Base-by-base conservation (phyloP, 2,888 invertebrate genomes). In the Eupithecia subumbrata region DNA sequence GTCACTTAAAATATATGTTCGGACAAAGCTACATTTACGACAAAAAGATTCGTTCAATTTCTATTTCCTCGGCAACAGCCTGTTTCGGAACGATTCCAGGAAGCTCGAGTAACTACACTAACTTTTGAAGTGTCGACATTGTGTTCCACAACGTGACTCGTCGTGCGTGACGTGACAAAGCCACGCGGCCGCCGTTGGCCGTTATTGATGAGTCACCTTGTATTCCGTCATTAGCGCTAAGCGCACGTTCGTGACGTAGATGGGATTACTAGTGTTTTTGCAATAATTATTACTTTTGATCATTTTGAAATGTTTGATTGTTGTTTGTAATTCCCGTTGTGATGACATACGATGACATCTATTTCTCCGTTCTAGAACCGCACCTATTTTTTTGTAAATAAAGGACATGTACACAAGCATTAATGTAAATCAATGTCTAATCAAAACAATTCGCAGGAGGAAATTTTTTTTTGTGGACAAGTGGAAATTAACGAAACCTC, bases 191-290 rank as follows among this genome's bases (percentile, higher is more conserved):
- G 18, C n/a, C 52, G 52, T 52, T 52, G 25, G 22, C 64, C 64
- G 64, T 64, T 64, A 64, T 0, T 8, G 64, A 64, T 64, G 64
- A 64, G 18, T 64, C 64, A 64, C 64, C 64, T 18, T 34, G 64
- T 64, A 64, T 18, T 30, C n/a, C n/a, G n/a, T n/a, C n/a, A n/a
- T n/a, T n/a, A n/a, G n/a, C n/a, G n/a, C n/a, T n/a, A n/a, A 30
- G 8, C 63, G 56, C 22, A 22, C 22, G 56, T 56, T 18, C n/a
- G 16, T 56, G 52, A 56, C 56, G 60, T 14, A 56, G 1, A 60
- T 22, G 14, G 60, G 5, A 25, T 60, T 14, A 25, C 14, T 9
- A 56, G 22, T 22, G 52, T 56, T 25, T 60, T 25, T 14, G 60
- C 22, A 14, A 60, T 5, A 25, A 2, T 9, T 11, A 48, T 48